A percentile compares a stretch with the other conserved stretches of the same genome.
phyloP scores from a whole-genome alignment of 2,797 vertebrate species.

The Philypnodon macrostomus region DNA sequence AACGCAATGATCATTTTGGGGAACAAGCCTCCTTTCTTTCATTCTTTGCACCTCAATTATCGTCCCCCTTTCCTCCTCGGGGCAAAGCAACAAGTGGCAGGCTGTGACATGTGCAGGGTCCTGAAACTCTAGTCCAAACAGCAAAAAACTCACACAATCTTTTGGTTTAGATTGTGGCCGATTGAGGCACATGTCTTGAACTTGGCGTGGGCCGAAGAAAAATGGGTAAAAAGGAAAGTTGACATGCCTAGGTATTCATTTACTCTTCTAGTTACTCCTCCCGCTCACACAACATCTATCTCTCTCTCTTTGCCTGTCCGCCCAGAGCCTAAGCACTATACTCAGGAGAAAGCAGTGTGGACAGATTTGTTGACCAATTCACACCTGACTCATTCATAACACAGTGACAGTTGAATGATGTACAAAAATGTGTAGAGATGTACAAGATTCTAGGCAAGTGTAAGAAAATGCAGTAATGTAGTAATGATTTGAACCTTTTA shows the following conservation, averaged over 20 bases:
- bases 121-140: constrained; percentile 81
- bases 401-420: not conserved
- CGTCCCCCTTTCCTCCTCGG: constrained; percentile 43
- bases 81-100: constrained; percentile 73
- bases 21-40: constrained; percentile 51
- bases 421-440: too few relatives aligned
- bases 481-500: too few relatives aligned
- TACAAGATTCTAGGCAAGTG: too few relatives aligned
- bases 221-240: constrained; percentile 7
- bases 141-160: constrained; percentile 52
- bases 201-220: too few relatives aligned
- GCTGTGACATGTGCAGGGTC: constrained; percentile 84
- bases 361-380: constrained; percentile 47
- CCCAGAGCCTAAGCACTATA: constrained; percentile 30
- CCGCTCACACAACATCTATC: constrained; percentile 7
- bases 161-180: too few relatives aligned
- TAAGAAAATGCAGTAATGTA: too few relatives aligned
- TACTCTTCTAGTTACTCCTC: constrained; percentile 8
- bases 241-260: constrained; percentile 4
- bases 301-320: constrained; percentile 35
- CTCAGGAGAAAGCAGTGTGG: constrained; percentile 40
- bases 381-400: constrained; percentile 41
- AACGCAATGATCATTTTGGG: constrained; percentile 17
- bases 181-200: too few relatives aligned
- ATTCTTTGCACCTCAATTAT: constrained; percentile 55